phyloP scores from a whole-genome alignment of 2,888 invertebrate species.

The Chymomyza caudatula region DNA sequence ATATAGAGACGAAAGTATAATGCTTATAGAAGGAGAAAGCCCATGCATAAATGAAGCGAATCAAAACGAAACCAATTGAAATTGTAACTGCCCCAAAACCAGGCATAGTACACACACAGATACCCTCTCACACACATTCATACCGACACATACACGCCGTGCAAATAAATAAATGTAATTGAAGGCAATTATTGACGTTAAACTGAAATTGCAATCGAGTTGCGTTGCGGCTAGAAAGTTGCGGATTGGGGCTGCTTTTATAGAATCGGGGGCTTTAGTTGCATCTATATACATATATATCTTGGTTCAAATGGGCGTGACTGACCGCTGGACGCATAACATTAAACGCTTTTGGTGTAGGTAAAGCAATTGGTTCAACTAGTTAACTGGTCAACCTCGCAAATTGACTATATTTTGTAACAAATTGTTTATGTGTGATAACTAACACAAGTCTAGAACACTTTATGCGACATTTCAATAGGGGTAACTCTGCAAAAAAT shows the following conservation, averaged over 20 bases:
- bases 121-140: too few relatives aligned
- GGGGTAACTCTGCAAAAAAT: too few relatives aligned
- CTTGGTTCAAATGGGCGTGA: too few relatives aligned
- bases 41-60: constrained; percentile 67
- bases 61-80: constrained; percentile 70
- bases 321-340: not conserved
- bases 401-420: not conserved
- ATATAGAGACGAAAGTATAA: constrained; percentile 3
- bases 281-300: constrained; percentile 37
- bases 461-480: too few relatives aligned
- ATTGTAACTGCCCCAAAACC: constrained; percentile 48
- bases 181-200: constrained; percentile 70
- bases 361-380: not conserved
- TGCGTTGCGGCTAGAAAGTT: not conserved
- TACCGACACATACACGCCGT: constrained; percentile 32
- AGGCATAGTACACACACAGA: constrained; percentile 11
- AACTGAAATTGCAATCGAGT: constrained; percentile 46
- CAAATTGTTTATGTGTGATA: not conserved
- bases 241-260: not conserved
- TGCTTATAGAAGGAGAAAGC: not conserved
- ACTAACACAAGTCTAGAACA: not conserved
- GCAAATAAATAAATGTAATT: constrained; percentile 72
- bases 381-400: not conserved
- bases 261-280: constrained; percentile 34
- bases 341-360: too few relatives aligned